Evolutionary conservation across 2,888 invertebrate species (phyloP).

Genomic region (Phyllotreta striolata): DNA sequence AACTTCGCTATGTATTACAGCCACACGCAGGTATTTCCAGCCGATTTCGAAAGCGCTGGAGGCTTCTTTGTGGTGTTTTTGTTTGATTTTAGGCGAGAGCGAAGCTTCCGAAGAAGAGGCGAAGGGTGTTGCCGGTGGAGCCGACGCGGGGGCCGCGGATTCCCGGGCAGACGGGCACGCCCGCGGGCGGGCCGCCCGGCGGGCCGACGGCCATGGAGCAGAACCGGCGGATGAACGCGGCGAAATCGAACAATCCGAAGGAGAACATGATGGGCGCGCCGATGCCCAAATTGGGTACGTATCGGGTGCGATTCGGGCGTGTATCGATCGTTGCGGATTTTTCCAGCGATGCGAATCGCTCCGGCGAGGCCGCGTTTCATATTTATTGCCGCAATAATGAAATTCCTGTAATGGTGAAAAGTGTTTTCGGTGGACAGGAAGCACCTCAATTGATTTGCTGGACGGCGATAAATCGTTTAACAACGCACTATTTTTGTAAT

Average conservation of each 20-base stretch:
- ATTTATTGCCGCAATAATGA: too few species aligned
- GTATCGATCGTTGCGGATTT: background rate
- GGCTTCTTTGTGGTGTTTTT: too few species aligned
- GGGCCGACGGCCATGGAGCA: conserved; percentile 66
- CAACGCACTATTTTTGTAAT: too few species aligned
- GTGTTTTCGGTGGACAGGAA: too few species aligned
- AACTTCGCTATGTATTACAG: conserved; percentile 98
- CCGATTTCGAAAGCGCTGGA: too few species aligned
- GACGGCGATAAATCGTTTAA: too few species aligned
- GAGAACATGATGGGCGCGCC: conserved; percentile 69
- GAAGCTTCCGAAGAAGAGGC: conserved; percentile 97
- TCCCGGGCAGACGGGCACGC: conserved; percentile 59
- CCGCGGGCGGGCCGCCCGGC: conserved; percentile 59
- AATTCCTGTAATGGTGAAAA: too few species aligned
- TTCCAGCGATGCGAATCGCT: background rate
- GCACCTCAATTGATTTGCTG: too few species aligned
- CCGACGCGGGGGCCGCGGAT: conserved; percentile 78
- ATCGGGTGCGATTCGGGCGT: background rate
- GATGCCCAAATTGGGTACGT: conserved; percentile 74
- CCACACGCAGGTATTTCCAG: conserved; percentile 80
- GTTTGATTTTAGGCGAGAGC: conserved; percentile 89
- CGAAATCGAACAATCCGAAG: conserved; percentile 87
- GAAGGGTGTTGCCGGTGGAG: conserved; percentile 96
- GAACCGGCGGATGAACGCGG: conserved; percentile 84
- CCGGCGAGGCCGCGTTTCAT: too few species aligned